phyloP scores from a whole-genome alignment of 2,888 invertebrate species.

The Meghimatium bilineatum region DNA sequence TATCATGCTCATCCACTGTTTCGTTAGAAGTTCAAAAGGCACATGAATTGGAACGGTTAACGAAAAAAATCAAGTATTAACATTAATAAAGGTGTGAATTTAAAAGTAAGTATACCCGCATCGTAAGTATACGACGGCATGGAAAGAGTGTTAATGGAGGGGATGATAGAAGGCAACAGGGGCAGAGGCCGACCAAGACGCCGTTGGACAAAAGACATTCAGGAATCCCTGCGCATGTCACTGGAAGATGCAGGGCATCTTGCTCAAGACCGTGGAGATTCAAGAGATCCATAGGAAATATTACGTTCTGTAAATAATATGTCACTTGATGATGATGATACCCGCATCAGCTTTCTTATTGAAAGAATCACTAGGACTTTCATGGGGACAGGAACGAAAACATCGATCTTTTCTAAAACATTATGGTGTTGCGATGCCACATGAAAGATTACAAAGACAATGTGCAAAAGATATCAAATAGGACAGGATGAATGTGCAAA shows the following conservation, averaged over 20 bases:
- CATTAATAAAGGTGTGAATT: not conserved
- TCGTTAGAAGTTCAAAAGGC: not conserved
- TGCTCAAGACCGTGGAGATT: no score
- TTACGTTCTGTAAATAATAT: no score
- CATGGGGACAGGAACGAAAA: not conserved
- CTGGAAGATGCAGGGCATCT: no score
- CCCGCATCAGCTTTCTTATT: not conserved
- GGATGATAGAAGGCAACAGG: no score
- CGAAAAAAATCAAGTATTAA: not conserved
- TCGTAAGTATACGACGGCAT: no score
- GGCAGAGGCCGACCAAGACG: no score
- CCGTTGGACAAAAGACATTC: no score
- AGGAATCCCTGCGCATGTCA: no score
- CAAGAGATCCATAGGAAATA: no score
- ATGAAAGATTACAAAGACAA: not conserved
- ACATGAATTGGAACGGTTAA: not conserved
- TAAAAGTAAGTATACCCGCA: not conserved
- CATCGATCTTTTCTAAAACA: not conserved
- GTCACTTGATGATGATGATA: no score
- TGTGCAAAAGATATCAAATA: not conserved
- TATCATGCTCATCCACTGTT: no score
- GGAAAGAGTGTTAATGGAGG: no score
- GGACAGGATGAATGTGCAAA: not conserved
- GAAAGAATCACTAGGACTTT: not conserved
- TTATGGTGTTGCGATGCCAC: not conserved